Conservation (phyloP, 2,888 invertebrate genomes). For the Pharmacophagus antenor region DNA sequence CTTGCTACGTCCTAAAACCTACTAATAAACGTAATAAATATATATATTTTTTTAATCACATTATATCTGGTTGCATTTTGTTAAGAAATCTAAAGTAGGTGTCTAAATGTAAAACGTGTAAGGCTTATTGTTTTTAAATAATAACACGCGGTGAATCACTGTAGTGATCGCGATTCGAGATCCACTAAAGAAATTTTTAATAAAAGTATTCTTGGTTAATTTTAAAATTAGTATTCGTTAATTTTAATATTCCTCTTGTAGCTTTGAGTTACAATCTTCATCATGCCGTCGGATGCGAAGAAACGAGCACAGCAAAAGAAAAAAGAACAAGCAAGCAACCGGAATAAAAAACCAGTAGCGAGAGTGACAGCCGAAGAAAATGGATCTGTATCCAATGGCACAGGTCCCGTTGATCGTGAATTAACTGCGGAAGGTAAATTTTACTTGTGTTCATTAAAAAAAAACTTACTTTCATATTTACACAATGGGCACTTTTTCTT, state of each 20-base stretch:
- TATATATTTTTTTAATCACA: background rate
- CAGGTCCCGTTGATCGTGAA: constrained; percentile 77
- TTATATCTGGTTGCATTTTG: background rate
- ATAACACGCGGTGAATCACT: constrained; percentile 19
- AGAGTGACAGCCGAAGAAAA: constrained; percentile 76
- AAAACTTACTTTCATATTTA: background rate
- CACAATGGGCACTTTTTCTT: background rate
- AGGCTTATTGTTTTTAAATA: background rate
- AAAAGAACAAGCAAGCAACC: constrained; percentile 94
- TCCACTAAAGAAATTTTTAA: background rate
- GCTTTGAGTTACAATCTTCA: constrained; percentile 38
- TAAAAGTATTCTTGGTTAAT: background rate
- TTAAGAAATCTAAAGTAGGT: background rate
- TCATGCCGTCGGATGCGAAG: constrained; percentile 99
- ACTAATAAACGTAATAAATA: constrained; percentile 17
- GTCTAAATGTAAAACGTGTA: constrained; percentile 4
- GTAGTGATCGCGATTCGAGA: constrained; percentile 1
- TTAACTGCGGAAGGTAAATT: constrained; percentile 86
- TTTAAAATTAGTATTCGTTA: background rate
- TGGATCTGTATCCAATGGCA: constrained; percentile 76
- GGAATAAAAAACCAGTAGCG: constrained; percentile 79
- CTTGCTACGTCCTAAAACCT: constrained; percentile 53
- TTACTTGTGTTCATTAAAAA: background rate
- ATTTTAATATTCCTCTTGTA: constrained; percentile 30
- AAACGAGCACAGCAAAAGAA: constrained; percentile 98